These are phyloP conservation scores for Drosophila lacertosa DNA, from an alignment of 1,140 invertebrate species.

Conservation along the genomic window DNA sequence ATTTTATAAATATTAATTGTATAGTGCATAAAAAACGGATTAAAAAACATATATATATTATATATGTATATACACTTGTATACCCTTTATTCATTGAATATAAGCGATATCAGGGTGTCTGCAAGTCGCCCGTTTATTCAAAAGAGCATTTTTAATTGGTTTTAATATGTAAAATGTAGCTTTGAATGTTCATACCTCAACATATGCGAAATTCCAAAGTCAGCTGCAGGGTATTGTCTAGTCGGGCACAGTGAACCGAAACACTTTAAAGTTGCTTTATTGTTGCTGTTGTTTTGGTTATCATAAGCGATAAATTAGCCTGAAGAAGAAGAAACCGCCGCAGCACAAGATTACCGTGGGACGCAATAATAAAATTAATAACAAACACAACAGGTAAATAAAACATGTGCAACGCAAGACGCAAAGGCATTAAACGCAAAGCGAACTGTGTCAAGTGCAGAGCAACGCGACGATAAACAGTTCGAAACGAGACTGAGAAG, in stretches of 20 bases:
- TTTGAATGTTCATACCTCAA: too few relatives aligned
- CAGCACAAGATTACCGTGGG: slow-evolving; percentile 36
- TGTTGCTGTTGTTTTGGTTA: slow-evolving; percentile 30
- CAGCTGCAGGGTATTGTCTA: not conserved
- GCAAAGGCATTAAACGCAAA: not conserved
- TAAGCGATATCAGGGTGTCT: too few relatives aligned
- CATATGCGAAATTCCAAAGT: too few relatives aligned
- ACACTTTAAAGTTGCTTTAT: not conserved
- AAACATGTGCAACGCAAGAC: slow-evolving; percentile 33
- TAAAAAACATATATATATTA: too few relatives aligned
- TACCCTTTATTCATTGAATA: too few relatives aligned
- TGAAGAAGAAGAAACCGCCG: slow-evolving; percentile 31
- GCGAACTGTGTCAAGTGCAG: slow-evolving; percentile 11
- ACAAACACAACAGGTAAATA: slow-evolving; percentile 21
- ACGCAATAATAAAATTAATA: slow-evolving; percentile 30
- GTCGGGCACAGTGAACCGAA: not conserved
- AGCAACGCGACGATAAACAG: not conserved
- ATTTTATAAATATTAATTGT: too few relatives aligned
- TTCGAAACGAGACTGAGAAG: slow-evolving; percentile 2
- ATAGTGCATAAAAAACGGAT: too few relatives aligned
- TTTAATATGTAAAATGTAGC: too few relatives aligned
- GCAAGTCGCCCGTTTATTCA: too few relatives aligned
- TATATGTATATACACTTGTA: too few relatives aligned
- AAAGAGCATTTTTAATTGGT: too few relatives aligned
- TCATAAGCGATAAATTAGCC: slow-evolving; percentile 57